phyloP scores from a whole-genome alignment of 2,888 invertebrate genomes.

The Bruchidius siliquastri region DNA sequence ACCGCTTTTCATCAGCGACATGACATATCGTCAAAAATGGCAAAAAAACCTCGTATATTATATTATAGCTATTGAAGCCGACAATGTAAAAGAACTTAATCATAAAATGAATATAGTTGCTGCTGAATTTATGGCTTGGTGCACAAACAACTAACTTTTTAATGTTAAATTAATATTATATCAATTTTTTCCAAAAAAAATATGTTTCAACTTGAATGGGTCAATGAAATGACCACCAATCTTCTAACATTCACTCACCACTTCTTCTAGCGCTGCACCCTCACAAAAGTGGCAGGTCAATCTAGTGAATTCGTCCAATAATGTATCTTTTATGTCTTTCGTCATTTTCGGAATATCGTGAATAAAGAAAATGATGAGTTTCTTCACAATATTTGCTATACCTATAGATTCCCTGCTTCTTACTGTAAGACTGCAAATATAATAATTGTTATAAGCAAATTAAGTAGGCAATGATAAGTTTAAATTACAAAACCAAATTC shows the following conservation, averaged over 20 bases:
- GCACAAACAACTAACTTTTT: too few relatives aligned
- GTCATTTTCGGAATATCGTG: constrained; percentile 50
- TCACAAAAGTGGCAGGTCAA: constrained; percentile 62
- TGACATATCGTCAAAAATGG: too few relatives aligned
- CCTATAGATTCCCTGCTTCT: constrained; percentile 64
- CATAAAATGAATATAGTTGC: too few relatives aligned
- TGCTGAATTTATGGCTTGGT: too few relatives aligned
- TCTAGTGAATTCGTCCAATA: constrained; percentile 58
- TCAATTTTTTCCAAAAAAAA: too few relatives aligned
- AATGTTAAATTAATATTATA: too few relatives aligned
- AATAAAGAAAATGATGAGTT: constrained; percentile 57
- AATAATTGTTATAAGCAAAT: background rate
- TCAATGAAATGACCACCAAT: constrained; percentile 2
- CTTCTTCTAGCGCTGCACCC: constrained; percentile 62
- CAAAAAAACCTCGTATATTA: too few relatives aligned
- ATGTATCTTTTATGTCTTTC: constrained; percentile 49
- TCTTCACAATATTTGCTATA: constrained; percentile 62
- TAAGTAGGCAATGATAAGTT: background rate
- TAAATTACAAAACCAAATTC: too few relatives aligned
- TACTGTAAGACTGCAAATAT: constrained; percentile 53
- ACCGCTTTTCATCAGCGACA: too few relatives aligned
- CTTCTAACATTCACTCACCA: constrained; percentile 47
- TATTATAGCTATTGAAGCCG: too few relatives aligned
- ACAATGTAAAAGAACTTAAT: too few relatives aligned
- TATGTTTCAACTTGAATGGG: too few relatives aligned